phyloP scores from a whole-genome alignment of 2,113 vertebrate genomes.

The Festucalex cinctus region DNA sequence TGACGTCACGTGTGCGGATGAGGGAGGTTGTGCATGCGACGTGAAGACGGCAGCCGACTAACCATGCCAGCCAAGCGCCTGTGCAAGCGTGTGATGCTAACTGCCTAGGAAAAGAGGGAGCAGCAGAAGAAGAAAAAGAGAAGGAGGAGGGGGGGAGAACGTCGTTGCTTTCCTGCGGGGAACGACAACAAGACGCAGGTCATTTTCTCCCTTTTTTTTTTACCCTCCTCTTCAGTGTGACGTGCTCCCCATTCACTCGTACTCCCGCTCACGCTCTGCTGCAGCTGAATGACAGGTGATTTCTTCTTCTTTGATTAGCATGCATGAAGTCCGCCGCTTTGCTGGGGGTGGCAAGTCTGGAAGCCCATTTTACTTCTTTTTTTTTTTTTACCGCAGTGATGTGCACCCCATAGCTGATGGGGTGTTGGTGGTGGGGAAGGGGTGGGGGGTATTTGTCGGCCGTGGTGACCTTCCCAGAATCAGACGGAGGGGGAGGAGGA shows the following conservation, averaged over 20 bases:
- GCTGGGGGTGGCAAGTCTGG: background rate
- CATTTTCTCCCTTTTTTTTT: conserved; percentile 27
- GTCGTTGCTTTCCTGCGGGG: conserved; percentile 22
- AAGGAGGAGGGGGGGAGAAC: background rate
- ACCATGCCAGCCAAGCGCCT: conserved; percentile 62
- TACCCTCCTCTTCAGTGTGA: conserved; percentile 24
- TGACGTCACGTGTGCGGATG: conserved; percentile 64
- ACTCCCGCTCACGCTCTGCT: conserved; percentile 38
- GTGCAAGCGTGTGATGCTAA: conserved; percentile 43
- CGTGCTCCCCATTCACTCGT: conserved; percentile 24
- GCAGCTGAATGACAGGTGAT: conserved; percentile 49
- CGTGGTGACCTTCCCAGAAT: conserved; percentile 58
- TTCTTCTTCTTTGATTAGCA: conserved; percentile 10
- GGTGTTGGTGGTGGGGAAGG: background rate
- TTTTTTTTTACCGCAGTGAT: conserved; percentile 29
- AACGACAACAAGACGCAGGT: conserved; percentile 46
- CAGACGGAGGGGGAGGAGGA: conserved; percentile 13
- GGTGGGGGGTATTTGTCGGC: background rate
- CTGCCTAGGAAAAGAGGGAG: conserved; percentile 17
- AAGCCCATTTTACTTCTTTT: background rate
- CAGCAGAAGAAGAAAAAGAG: background rate
- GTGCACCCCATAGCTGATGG: conserved; percentile 1
- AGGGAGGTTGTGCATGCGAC: conserved; percentile 53
- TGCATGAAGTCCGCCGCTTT: background rate
- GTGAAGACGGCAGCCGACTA: conserved; percentile 54